phyloP scores from a whole-genome alignment of 2,113 vertebrate genomes.

The Eurypyga helias region DNA sequence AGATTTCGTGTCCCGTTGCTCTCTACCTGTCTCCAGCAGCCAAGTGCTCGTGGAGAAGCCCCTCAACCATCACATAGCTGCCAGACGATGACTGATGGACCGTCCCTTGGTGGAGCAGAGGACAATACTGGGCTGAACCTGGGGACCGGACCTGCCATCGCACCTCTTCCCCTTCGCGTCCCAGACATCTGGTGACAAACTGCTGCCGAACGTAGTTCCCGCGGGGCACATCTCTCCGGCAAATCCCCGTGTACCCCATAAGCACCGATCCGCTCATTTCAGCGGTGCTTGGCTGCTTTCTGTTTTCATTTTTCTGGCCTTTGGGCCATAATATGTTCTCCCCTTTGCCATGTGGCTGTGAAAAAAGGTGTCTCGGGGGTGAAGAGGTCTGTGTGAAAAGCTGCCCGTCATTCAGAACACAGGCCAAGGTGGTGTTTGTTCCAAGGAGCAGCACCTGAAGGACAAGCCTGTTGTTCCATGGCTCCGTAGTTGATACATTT shows the following conservation, averaged over 20 bases:
- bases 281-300: background rate
- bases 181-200: background rate
- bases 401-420: background rate
- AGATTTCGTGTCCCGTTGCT: accelerated
- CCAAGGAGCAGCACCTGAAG: background rate
- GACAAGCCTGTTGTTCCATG: background rate
- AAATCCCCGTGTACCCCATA: background rate
- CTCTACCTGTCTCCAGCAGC: background rate
- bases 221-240: accelerated
- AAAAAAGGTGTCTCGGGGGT: background rate
- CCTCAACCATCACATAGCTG: accelerated
- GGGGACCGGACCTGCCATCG: accelerated
- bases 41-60: background rate
- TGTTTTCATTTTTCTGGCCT: background rate
- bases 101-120: background rate
- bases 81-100: background rate
- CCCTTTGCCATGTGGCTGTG: background rate
- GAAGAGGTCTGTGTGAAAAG: background rate
- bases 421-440: background rate
- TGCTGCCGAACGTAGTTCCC: accelerated
- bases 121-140: background rate
- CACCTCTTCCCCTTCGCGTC: background rate
- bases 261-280: background rate
- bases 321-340: background rate
- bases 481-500: background rate